A percentile compares a stretch with the other conserved stretches of the same genome.
phyloP scores from a whole-genome alignment of 2,888 invertebrate genomes.

The Conus canariensis region DNA sequence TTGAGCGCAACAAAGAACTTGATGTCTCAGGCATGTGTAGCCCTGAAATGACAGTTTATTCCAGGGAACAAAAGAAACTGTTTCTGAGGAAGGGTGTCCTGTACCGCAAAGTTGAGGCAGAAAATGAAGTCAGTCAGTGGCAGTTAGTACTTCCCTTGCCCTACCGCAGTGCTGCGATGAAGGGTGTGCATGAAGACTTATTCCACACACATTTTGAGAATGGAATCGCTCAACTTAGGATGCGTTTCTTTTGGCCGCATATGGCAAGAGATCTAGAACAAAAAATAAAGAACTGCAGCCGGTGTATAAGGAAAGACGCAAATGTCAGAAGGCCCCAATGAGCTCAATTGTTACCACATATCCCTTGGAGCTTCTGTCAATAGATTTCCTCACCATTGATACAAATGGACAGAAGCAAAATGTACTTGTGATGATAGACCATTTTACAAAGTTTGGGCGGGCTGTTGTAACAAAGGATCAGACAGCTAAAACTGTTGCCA shows the following conservation, averaged over 20 bases:
- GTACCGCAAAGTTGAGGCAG: neutral
- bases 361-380: neutral
- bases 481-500: neutral
- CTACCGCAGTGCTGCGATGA: neutral
- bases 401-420: neutral
- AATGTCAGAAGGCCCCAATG: neutral
- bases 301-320: neutral
- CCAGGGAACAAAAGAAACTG: neutral
- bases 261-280: neutral
- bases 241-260: neutral
- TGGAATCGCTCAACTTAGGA: neutral
- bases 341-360: neutral
- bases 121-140: no score
- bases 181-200: neutral
- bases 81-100: neutral
- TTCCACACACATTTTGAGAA: neutral
- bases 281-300: neutral
- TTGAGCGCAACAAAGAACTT: neutral
- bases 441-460: slow-evolving; percentile 23
- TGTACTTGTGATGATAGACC: slow-evolving; percentile 4
- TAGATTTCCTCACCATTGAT: neutral
- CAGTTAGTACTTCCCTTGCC: neutral
- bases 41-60: neutral
- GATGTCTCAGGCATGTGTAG: no score
- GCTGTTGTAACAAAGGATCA: slow-evolving; percentile 3